Evolutionary conservation across 2,888 invertebrate species (phyloP).

Genomic region (Ichneumon xanthorius): DNA sequence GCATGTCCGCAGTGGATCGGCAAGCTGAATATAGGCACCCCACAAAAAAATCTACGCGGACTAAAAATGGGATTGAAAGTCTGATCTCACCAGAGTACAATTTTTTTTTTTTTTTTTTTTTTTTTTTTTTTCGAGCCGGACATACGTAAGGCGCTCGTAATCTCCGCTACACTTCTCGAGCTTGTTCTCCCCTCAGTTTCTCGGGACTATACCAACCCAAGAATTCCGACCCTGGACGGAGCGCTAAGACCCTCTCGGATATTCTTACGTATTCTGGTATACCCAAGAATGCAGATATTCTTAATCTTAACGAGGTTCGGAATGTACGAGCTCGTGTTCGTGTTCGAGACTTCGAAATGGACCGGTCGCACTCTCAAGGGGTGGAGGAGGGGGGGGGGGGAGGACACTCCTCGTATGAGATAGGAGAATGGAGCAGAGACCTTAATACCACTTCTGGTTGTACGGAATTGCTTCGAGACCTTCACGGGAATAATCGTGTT

Average conservation of each 20-base stretch:
- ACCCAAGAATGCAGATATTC: slow-evolving; percentile 50
- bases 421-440: slow-evolving; percentile 15
- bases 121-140: neutral
- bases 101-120: neutral
- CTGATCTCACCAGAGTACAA: neutral
- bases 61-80: neutral
- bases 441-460: neutral
- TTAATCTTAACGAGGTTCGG: slow-evolving; percentile 52
- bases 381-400: too few species aligned
- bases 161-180: neutral
- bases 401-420: neutral
- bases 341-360: slow-evolving; percentile 12
- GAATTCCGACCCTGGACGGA: slow-evolving; percentile 5
- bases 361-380: neutral
- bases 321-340: neutral
- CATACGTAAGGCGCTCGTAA: slow-evolving; percentile 18
- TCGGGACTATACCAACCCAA: slow-evolving; percentile 17
- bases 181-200: neutral
- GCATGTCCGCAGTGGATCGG: neutral
- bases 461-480: neutral
- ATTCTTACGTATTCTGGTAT: slow-evolving; percentile 10
- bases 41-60: neutral
- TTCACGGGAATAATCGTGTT: slow-evolving; percentile 11
- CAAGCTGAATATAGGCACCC: neutral
- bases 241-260: slow-evolving; percentile 16